Conservation (phyloP, 2,113 vertebrate genomes). For the Todiramphus chloris region DNA sequence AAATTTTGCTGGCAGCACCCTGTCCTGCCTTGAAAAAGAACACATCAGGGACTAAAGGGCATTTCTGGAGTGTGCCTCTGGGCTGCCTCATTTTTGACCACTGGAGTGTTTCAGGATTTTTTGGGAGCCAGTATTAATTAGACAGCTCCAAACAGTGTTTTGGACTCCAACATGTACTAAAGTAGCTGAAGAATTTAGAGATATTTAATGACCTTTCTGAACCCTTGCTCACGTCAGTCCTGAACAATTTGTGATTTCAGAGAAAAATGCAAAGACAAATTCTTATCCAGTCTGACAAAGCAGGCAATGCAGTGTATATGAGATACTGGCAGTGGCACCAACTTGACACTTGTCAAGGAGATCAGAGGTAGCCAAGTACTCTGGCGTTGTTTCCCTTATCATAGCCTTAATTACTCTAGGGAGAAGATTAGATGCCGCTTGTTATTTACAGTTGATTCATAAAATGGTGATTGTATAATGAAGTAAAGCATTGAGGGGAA, state of each 20-base stretch:
- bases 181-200: not conserved
- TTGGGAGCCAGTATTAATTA: not conserved
- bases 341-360: not conserved
- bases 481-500: constrained; percentile 15
- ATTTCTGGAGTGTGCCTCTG: not conserved
- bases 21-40: not conserved
- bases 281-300: not conserved
- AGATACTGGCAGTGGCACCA: not conserved
- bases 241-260: not conserved
- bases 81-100: not conserved
- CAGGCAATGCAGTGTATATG: fast-evolving
- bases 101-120: not conserved
- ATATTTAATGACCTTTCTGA: not conserved
- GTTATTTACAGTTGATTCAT: constrained; percentile 50
- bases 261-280: not conserved
- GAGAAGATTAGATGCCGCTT: constrained; percentile 45
- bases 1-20: not conserved
- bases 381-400: constrained; percentile 20
- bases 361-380: constrained; percentile 22
- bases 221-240: not conserved
- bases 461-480: constrained; percentile 54
- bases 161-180: not conserved
- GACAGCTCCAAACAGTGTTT: not conserved
- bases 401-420: constrained; percentile 57
- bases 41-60: not conserved